phyloP scores from a whole-genome alignment of 2,113 vertebrate species.

The Rhabdomys dilectus region DNA sequence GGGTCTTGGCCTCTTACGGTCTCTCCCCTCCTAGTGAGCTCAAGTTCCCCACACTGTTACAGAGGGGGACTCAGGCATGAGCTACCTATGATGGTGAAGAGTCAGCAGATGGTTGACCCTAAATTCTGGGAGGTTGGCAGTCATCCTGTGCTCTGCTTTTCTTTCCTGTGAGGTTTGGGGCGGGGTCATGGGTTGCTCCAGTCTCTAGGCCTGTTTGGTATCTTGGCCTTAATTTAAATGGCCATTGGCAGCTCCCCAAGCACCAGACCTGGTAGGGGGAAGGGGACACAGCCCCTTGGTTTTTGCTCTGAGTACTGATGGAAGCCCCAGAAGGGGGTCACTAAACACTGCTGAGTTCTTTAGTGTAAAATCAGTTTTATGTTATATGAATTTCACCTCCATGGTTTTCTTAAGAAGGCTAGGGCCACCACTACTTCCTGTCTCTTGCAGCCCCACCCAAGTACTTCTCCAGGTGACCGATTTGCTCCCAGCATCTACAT shows the following conservation, averaged over 20 bases:
- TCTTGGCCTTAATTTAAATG: conserved; percentile 79
- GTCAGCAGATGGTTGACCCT: background rate
- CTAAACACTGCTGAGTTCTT: background rate
- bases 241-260: conserved; percentile 73
- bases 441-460: background rate
- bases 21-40: background rate
- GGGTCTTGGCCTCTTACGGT: background rate
- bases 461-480: background rate
- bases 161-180: background rate
- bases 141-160: background rate
- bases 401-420: background rate
- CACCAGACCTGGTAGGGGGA: conserved; percentile 19
- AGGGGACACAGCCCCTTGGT: background rate
- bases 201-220: conserved; percentile 71
- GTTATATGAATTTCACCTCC: background rate
- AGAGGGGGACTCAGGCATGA: background rate
- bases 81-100: background rate
- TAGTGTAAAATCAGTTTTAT: background rate
- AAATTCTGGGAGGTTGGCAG: background rate
- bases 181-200: background rate
- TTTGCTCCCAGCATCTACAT: background rate
- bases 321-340: background rate
- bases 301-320: conserved; percentile 1
- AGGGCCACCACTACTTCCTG: background rate
- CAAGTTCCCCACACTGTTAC: background rate